Base-by-base conservation (phyloP, 2,113 vertebrate genomes). In the Melanerpes aurifrons region DNA sequence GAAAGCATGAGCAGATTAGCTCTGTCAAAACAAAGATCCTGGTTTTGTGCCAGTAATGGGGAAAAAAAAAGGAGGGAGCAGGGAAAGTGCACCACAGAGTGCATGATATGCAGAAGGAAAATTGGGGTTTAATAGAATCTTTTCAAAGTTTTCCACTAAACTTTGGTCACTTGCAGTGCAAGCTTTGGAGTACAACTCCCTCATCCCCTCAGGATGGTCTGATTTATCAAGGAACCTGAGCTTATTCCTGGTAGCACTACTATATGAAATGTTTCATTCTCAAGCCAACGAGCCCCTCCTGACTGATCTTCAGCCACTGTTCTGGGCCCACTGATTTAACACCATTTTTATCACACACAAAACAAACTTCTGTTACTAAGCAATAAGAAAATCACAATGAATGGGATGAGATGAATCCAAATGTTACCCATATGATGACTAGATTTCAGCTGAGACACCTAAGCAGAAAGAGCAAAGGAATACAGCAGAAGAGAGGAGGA, bases 71-170 rank as follows among this genome's bases (percentile, higher is more conserved):
- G 25, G 32, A 91, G 45, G 56, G 71, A 93, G 63, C 15, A 40
- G 62, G 56, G 47, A 93, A 92, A 85, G 20, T 9, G 56, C 93
- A 90, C 94, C 92, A 71, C 10, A 82, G 45, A 82, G 29, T 5
- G 1, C 72, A 89, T 83, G 73, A 95, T 74, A 90, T 92, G 86
- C 56, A 91, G 69, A 84, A 94, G 75, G 77, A 85, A 94, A 95
- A 93, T 29, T 56, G 63, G 0, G 35, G 82, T 93, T 95, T 93
- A 94, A 92, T 66, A 92, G 88, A 91, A 87, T 82, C 64, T 92
- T 93, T 94, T 95, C 90, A 88, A 91, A 87, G 17, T 86, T 97
- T 97, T 95, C 95, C 90, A 82, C 95, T 95, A 93, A 96, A 87
- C 63, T 94, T 91, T 82, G 71, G 95, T 94, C 1, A 9, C 74